Evolutionary conservation across 2,797 vertebrate species (phyloP).

Genomic region (Lutjanus argentimaculatus): DNA sequence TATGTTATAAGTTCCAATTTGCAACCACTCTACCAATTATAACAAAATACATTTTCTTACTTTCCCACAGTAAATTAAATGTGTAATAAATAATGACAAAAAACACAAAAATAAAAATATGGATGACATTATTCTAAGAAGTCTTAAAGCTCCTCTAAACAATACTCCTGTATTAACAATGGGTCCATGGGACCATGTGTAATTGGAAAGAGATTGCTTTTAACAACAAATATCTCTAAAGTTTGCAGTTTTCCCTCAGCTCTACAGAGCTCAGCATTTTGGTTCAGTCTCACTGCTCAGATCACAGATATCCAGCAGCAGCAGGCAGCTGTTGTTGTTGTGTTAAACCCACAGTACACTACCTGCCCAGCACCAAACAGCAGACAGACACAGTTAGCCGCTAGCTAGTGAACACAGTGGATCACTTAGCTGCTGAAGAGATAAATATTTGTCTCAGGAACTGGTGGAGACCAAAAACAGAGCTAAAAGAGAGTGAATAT

Average conservation of each 20-base stretch:
- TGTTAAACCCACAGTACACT: neutral
- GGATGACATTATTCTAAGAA: neutral
- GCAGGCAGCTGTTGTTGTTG: neutral
- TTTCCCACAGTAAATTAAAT: neutral
- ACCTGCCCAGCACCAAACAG: neutral
- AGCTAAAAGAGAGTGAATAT: no score
- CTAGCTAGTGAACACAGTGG: no score
- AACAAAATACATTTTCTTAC: neutral
- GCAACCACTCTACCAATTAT: neutral
- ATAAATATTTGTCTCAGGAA: neutral
- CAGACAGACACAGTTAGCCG: neutral
- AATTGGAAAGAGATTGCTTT: neutral
- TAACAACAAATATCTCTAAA: neutral
- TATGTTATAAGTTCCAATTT: no score
- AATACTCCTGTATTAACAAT: neutral
- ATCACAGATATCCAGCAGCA: neutral
- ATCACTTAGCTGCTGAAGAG: no score
- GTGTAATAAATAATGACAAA: no score
- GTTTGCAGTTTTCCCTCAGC: neutral
- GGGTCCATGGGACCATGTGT: neutral
- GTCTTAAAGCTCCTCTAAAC: neutral
- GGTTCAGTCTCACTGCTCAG: no score
- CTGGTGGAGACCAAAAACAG: no score
- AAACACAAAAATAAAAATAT: neutral
- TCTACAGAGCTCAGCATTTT: neutral